Evolutionary conservation across 2,113 vertebrate genomes (phyloP), one percentile per base, ranked within the genome.

Genomic region (Rhagologus leucostigma): DNA sequence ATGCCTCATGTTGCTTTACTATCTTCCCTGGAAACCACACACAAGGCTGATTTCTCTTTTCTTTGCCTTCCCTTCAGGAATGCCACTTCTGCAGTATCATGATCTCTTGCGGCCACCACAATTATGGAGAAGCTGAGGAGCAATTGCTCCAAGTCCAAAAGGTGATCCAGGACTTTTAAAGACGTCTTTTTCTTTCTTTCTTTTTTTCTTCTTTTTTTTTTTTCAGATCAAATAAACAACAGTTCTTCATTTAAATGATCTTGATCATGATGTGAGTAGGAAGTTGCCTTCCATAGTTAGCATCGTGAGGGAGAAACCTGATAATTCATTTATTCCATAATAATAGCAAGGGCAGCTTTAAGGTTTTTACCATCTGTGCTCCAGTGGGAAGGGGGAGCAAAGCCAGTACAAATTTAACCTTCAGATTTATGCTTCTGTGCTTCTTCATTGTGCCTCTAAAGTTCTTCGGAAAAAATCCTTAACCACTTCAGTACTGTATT

Each of bases 321-420:
- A 57, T 95, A 96, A 90, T 94, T 96, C 76, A 77, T 96, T 95
- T 96, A 94, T 91, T 96, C 80, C 76, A 80, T 94, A 56, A 57
- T 91, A 96, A 96, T 94, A 90, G 89, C 80, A 95, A n/a, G 71
- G 68, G 68, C 91, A 94, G 91, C 84, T 95, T 96, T 94, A 92
- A 95, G 95, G 93, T 77, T 96, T 93, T 92, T 88, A 89, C 95
- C 95, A 95, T 95, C 93, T 96, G 93, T 96, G 91, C 87, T 96
- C 87, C 89, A 89, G 65, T 92, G 93, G 93, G 95, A 94, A 95
- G 84, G 87, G 92, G 80, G 50, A 96, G 87, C 95, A 92, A 94
- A 96, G 93, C 95, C 80, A 95, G 67, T 91, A 96, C 87, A 94
- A 96, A 95, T 96, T 94, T 94, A 96, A 95, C 93, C 95, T 96